A percentile compares a stretch with the other conserved stretches of the same genome.
Evolutionary conservation across 2,113 vertebrate genomes (phyloP).

Genomic region (Seriola dumerili): DNA sequence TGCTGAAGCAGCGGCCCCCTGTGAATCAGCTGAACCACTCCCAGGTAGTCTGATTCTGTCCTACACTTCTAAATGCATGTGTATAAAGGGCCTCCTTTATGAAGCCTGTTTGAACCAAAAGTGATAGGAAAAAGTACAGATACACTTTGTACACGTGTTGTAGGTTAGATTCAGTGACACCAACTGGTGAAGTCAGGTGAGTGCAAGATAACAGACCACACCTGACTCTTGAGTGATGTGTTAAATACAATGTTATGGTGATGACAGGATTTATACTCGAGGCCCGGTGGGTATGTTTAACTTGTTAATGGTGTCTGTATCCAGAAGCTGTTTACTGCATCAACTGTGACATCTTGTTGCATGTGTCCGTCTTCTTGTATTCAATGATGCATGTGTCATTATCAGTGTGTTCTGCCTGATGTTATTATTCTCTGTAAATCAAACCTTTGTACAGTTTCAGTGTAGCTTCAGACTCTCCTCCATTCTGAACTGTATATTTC

Average conservation of each 20-base stretch:
- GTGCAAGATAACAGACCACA: conserved; percentile 29
- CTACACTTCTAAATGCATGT: conserved; percentile 12
- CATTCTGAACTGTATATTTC: background rate
- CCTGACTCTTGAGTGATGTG: background rate
- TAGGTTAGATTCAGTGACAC: conserved; percentile 22
- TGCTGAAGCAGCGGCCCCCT: conserved; percentile 31
- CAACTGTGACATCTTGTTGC: background rate
- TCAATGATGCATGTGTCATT: background rate
- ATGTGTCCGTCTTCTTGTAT: conserved; percentile 2
- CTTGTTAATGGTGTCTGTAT: background rate
- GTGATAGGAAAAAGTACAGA: too few relatives aligned
- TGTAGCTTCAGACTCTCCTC: conserved; percentile 4
- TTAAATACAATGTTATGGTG: conserved; percentile 1
- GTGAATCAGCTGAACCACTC: conserved; percentile 46
- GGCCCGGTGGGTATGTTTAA: background rate
- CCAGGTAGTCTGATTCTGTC: conserved; percentile 67
- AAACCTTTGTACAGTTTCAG: conserved; percentile 22
- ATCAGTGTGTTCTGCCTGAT: background rate
- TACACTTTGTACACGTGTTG: background rate
- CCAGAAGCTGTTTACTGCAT: background rate
- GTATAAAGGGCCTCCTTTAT: conserved; percentile 18
- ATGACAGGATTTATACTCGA: conserved; percentile 19
- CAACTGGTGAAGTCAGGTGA: conserved; percentile 15
- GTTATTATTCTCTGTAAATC: background rate
- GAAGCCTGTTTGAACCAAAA: background rate